These are phyloP conservation scores for Phasianus colchicus DNA, from an alignment of 2,113 vertebrate species.

Conservation along the genomic window DNA sequence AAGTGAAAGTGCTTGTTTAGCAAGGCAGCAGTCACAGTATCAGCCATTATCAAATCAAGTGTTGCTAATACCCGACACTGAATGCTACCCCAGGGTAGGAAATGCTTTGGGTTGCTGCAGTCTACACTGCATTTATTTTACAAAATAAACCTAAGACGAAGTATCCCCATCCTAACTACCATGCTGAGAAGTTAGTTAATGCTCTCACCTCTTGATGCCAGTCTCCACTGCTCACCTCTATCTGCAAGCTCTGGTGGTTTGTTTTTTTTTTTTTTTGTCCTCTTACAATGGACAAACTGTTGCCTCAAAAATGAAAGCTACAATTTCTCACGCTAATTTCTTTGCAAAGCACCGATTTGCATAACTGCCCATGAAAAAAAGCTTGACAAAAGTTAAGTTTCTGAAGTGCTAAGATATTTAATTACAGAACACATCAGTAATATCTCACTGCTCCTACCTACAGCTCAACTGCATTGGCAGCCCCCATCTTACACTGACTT, in stretches of 20 bases:
- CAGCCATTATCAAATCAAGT: neutral
- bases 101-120: rapidly evolving
- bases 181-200: rapidly evolving
- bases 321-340: neutral
- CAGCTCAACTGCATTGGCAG: neutral
- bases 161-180: neutral
- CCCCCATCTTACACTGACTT: neutral
- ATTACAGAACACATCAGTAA: neutral
- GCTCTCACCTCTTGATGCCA: neutral
- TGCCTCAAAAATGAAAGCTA: neutral
- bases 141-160: rapidly evolving
- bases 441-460: rapidly evolving
- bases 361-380: neutral
- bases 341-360: neutral
- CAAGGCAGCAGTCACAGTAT: neutral
- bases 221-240: neutral
- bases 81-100: neutral
- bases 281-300: rapidly evolving
- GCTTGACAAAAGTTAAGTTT: neutral
- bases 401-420: neutral
- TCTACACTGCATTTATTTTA: neutral
- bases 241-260: rapidly evolving
- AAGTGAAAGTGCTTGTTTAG: neutral
- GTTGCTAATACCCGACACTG: neutral
- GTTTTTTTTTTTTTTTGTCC: rapidly evolving